Conservation (phyloP, 2,797 vertebrate genomes). For the Phalloptychus januarius region DNA sequence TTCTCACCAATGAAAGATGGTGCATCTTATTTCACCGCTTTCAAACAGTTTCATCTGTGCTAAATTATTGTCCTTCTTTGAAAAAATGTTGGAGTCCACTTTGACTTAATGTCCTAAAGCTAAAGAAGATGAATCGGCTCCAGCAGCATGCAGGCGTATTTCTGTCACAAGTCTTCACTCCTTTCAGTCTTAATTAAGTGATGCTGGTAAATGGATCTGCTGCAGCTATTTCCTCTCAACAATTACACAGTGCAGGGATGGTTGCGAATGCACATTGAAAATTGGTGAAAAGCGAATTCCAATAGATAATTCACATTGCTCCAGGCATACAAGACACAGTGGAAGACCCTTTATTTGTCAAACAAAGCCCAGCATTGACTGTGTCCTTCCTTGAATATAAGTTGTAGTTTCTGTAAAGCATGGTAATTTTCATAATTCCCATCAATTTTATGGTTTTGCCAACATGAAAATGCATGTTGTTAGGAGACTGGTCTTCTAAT, state of each 20-base stretch:
- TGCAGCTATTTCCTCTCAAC: slow-evolving; percentile 36
- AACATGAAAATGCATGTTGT: background rate
- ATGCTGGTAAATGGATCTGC: slow-evolving; percentile 47
- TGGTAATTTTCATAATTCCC: slow-evolving; percentile 18
- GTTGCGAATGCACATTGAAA: slow-evolving; percentile 30
- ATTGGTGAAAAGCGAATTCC: slow-evolving; percentile 20
- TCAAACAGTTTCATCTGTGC: background rate
- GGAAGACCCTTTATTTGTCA: slow-evolving; percentile 19
- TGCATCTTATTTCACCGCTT: background rate
- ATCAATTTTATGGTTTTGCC: slow-evolving; percentile 1
- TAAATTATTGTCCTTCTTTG: slow-evolving; percentile 21
- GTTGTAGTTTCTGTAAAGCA: background rate
- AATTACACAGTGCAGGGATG: slow-evolving; percentile 26
- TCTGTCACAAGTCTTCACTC: slow-evolving; percentile 39
- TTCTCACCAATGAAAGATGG: slow-evolving; percentile 1
- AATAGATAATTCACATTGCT: slow-evolving; percentile 28
- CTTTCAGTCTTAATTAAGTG: slow-evolving; percentile 44
- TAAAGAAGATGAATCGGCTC: background rate
- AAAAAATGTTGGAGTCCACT: slow-evolving; percentile 28
- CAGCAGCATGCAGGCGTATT: slow-evolving; percentile 10
- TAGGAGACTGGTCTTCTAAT: background rate
- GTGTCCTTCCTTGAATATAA: background rate
- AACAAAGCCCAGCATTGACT: background rate
- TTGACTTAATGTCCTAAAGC: slow-evolving; percentile 13
- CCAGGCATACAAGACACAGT: slow-evolving; percentile 14